Base-by-base conservation (phyloP, 2,888 invertebrate species). In the Neria commutata region DNA sequence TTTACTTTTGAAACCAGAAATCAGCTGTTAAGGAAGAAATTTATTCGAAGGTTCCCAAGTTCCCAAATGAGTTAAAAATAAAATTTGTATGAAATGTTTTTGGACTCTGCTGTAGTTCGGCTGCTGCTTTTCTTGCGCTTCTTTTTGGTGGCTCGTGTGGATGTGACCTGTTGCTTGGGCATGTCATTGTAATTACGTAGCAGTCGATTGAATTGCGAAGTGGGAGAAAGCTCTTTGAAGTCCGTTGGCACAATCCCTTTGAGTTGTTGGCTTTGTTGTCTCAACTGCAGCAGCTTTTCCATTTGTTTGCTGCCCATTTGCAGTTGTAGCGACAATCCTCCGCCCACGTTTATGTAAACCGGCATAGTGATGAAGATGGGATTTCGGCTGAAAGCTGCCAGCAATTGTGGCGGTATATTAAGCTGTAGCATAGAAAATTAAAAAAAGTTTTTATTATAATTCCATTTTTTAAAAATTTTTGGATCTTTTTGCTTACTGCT, bases 291-390 rank as follows among this genome's bases (percentile, higher is more conserved):
- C 6, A 68, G 53, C 33, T 72, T 11, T 8, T 70, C 62, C 56
- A 73, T 66, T n/a, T n/a, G n/a, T n/a, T n/a, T n/a, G 1, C 64
- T 68, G 0, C 71, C 75, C 17, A 77, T 63, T 14, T 65, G 60
- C 33, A 76, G n/a, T 1, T 64, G 65, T 2, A 77, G 42, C 0
- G 77, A 77, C 37, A 64, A 21, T 0, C 61, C 51, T 1, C 66
- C 67, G 6, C 64, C 59, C 3, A 68, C 63, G 29, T 67, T 77
- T n/a, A 76, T 74, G 25, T 74, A 71, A n/a, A 76, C 75, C 24
- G 76, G 76, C 21, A 76, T 71, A 3, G 71, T 77, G 6, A 76
- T 76, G 54, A 69, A 75, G 42, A 76, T 71, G 1, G 72, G 69
- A 5, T 66, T 54, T 2, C 57, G 3, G 42, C 6, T 17, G 1